Evolutionary conservation across 2,888 invertebrate genomes (phyloP), one percentile per base, ranked within the genome.

Genomic region (Hypolimnas misippus): DNA sequence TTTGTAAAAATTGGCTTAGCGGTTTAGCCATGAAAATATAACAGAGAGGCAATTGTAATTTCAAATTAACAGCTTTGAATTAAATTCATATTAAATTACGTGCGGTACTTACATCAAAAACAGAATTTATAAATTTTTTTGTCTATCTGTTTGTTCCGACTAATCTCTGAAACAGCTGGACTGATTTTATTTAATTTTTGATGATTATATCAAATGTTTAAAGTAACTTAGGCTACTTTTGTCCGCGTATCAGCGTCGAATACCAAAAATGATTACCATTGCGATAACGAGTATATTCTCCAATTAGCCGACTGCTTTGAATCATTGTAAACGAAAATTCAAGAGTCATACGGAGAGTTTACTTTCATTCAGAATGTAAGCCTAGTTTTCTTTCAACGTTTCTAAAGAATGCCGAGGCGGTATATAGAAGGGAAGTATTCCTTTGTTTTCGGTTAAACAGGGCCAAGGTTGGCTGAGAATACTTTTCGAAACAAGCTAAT

Each of bases 381-480:
- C 44, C 44, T 46, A 21, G 5, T 46, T 21, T n/a, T 21, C 19
- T 46, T 46, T 46, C 1, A 44, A 46, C 16, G 14, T 19, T 46
- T 46, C 44, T 46, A 46, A 46, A 46, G 21, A 46, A 21, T 6
- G 3, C n/a, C n/a, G n/a, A 4, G 17, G 17, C 21, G 12, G 10
- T 17, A 46, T 46, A 5, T 5, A 21, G 40, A 16, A 4, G n/a
- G 12, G 19, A 17, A 46, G 19, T 12, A 17, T 46, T 46, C 21
- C 44, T 21, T 46, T 46, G 44, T 46, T 21, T 46, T 19, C 12
- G 5, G 44, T 21, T 5, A 21, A 46, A 46, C 44, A 5, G 16
- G 44, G 44, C 44, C 44, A 46, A 46, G 44, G 44, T 10, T 21
- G 12, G 16, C 52, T 5, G 16, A 33, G 17, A 33, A 17, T 31